Evolutionary conservation across 2,797 vertebrate genomes (phyloP).

Genomic region (Ptychobarbus kaznakovi): DNA sequence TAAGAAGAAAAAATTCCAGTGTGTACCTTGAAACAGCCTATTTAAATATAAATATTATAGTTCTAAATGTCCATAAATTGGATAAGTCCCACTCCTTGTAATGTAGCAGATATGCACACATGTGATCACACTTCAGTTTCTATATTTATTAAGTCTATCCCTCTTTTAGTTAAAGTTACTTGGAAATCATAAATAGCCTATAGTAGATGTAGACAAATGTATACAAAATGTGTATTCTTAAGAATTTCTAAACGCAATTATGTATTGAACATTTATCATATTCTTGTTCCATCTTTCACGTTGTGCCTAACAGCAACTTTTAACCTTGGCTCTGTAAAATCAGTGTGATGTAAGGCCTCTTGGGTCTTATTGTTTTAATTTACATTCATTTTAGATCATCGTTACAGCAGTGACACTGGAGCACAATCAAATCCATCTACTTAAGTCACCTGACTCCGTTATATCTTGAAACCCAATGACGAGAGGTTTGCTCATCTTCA

Average conservation of each 20-base stretch:
- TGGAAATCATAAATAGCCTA: not conserved
- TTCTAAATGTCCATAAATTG: not conserved
- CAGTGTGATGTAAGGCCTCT: slow-evolving; percentile 3
- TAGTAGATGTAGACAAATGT: not conserved
- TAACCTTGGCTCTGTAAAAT: not conserved
- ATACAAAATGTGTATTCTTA: not conserved
- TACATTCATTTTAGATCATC: slow-evolving; percentile 13
- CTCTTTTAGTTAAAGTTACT: not conserved
- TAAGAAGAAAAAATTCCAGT: not conserved
- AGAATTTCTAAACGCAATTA: not conserved
- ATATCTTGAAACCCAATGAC: not conserved
- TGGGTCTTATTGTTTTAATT: slow-evolving; percentile 19
- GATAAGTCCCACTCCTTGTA: not conserved
- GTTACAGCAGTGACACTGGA: not conserved
- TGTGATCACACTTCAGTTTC: not conserved
- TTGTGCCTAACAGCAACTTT: not conserved
- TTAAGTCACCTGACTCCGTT: slow-evolving; percentile 7
- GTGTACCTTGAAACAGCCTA: not conserved
- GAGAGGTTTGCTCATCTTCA: not conserved
- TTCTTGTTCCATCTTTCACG: not conserved
- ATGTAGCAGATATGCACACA: slow-evolving; percentile 1
- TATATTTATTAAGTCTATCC: not conserved
- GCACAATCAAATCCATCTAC: not conserved
- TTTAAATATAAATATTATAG: not conserved
- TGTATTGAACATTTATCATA: not conserved